Conservation (phyloP, 2,113 vertebrate species). For the Chamaetylas fuelleborni region DNA sequence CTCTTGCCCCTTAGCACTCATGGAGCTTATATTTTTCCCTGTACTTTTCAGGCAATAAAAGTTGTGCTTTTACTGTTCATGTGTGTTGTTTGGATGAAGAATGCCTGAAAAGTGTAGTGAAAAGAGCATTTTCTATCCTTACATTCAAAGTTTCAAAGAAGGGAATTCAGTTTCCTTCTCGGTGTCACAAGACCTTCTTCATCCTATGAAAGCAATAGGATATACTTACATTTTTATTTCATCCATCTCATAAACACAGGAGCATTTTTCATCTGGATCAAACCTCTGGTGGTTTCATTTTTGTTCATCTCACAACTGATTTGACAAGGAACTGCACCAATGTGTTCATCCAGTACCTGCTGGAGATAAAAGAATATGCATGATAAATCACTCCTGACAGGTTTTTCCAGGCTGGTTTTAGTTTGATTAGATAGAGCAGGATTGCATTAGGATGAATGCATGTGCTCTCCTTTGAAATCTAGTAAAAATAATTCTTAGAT, state of each 20-base stretch:
- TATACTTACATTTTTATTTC: neutral
- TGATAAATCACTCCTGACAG: neutral
- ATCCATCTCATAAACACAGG: neutral
- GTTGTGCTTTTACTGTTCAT: neutral
- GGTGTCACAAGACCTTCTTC: neutral
- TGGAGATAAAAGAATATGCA: neutral
- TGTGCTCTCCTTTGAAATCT: neutral
- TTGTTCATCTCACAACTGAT: neutral
- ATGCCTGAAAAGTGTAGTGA: neutral
- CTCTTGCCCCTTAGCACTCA: neutral
- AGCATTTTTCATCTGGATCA: neutral
- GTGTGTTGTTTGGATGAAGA: neutral
- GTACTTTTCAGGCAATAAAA: neutral
- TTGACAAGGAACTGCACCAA: neutral
- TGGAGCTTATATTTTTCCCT: neutral
- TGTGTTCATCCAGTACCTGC: neutral
- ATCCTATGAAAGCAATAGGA: neutral
- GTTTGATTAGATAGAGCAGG: neutral
- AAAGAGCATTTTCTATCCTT: neutral
- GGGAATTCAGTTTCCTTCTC: neutral
- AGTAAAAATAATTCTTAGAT: neutral
- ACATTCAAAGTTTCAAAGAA: neutral
- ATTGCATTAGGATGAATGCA: neutral
- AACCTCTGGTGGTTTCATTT: neutral
- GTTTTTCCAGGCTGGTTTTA: neutral